These are phyloP conservation scores for Papilio gigon DNA, from an alignment of 2,888 invertebrate genomes.

Conservation along the genomic window DNA sequence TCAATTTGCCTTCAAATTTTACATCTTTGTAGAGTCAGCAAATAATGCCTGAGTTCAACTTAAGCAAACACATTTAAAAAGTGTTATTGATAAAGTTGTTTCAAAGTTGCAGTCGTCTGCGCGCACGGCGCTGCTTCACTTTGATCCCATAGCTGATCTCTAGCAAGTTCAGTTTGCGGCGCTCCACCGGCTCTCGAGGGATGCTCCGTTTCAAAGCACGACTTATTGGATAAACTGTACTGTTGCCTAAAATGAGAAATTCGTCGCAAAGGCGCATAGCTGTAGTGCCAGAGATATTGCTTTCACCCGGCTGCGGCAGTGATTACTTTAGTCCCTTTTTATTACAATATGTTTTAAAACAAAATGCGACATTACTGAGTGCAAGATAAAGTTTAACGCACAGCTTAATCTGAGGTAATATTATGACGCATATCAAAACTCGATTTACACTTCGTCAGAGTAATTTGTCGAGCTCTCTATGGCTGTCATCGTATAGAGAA, in stretches of 20 bases:
- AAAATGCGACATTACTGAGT: not conserved
- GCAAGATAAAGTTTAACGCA: no score
- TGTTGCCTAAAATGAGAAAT: not conserved
- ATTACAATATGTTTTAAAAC: not conserved
- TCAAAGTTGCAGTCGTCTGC: slow-evolving; percentile 6
- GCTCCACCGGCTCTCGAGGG: slow-evolving; percentile 19
- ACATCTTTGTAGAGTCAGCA: not conserved
- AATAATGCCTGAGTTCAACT: not conserved
- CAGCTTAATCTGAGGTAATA: no score
- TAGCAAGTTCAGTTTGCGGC: slow-evolving; percentile 27
- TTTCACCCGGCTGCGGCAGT: not conserved
- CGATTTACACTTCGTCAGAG: no score
- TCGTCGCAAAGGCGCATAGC: slow-evolving; percentile 1
- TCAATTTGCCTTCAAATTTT: not conserved
- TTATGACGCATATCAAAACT: no score
- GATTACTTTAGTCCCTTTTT: not conserved
- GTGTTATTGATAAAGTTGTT: slow-evolving; percentile 29
- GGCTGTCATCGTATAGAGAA: not conserved
- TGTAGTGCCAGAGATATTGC: not conserved
- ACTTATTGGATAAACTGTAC: slow-evolving; percentile 25
- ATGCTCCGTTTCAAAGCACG: slow-evolving; percentile 16
- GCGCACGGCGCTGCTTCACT: slow-evolving; percentile 3
- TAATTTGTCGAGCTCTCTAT: no score
- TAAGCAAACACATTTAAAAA: not conserved
- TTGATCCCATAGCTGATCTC: slow-evolving; percentile 27